These are phyloP conservation scores for Osmerus eperlanus DNA, from an alignment of 2,113 vertebrate genomes.

Conservation along the genomic window DNA sequence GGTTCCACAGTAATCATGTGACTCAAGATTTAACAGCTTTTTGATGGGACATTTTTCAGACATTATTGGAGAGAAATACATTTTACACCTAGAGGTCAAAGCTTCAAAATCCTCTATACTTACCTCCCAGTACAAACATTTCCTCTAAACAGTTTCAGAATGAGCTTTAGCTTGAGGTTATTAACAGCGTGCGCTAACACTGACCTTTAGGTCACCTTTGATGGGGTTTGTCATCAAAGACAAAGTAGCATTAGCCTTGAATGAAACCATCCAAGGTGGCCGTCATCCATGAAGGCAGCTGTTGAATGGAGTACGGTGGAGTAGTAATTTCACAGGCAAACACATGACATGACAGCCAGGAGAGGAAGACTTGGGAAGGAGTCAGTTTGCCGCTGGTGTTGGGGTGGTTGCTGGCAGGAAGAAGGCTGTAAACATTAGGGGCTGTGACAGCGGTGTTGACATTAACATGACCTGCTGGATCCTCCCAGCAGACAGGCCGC, in stretches of 20 bases:
- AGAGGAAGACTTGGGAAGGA: slow-evolving; percentile 27
- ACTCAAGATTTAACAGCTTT: slow-evolving; percentile 59
- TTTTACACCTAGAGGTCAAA: slow-evolving; percentile 36
- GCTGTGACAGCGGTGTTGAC: slow-evolving; percentile 40
- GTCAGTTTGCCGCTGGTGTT: slow-evolving; percentile 30
- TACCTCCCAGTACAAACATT: neutral
- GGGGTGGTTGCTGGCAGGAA: slow-evolving; percentile 42
- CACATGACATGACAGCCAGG: neutral
- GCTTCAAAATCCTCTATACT: neutral
- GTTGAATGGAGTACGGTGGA: neutral
- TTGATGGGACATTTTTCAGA: slow-evolving; percentile 46
- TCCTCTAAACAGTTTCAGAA: neutral
- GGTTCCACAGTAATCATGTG: slow-evolving; percentile 63
- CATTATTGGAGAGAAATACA: slow-evolving; percentile 55
- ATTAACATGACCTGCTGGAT: slow-evolving; percentile 42
- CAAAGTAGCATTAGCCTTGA: neutral
- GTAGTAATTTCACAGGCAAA: neutral
- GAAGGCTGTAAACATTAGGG: slow-evolving; percentile 37
- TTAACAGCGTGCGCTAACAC: no score
- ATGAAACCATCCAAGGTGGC: no score
- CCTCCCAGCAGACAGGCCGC: slow-evolving; percentile 22
- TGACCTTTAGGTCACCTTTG: no score
- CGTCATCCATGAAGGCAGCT: neutral
- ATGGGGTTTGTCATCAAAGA: neutral
- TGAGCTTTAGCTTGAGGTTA: neutral